Evolutionary conservation across 2,888 invertebrate genomes (phyloP), one percentile per base, ranked within the genome.

Genomic region (Leptopilina syphax): DNA sequence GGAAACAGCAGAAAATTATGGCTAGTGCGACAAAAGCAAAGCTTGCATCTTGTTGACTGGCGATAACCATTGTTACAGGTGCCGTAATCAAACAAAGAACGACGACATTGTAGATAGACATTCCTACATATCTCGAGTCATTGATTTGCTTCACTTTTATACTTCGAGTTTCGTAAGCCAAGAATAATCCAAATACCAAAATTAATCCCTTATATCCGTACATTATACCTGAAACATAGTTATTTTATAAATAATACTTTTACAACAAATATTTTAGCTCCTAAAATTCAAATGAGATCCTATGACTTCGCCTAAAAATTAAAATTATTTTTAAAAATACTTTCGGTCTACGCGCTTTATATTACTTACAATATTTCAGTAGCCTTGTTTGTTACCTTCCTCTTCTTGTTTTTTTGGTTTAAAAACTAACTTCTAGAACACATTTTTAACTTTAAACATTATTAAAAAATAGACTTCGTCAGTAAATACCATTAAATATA

Each of bases 71-170:
- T 66, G 98, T 97, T 80, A 99, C 99, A 0, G 99, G 99, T 27
- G 98, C 99, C 9, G 99, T 99, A 92, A 99, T 99, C 88, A 99
- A 94, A 92, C 99, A 99, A 78, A 99, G 94, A 65, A 99, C 98
- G 84, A 99, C 99, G 86, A 99, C 99, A 92, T 99, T 99, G 94
- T 99, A 99, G 91, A 99, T 99, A 90, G 98, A 98, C 98, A 99
- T 98, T 85, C 98, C 99, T 44, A 99, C 99, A 92, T 98, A 98
- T 88, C 99, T 95, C 0, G 98, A 98, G 93, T 99, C 99, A 93
- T 99, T 99, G 90, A 99, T 98, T 93, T 98, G 98, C 85, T 97
- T 96, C 80, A 99, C 96, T 93, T 99, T 99, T 85, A 99, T 96
- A 84, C 98, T 98, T 78, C 99, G 95, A 1, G 99, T 99, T 93